phyloP scores from a whole-genome alignment of 2,113 vertebrate genomes.

The Theristicus caerulescens region DNA sequence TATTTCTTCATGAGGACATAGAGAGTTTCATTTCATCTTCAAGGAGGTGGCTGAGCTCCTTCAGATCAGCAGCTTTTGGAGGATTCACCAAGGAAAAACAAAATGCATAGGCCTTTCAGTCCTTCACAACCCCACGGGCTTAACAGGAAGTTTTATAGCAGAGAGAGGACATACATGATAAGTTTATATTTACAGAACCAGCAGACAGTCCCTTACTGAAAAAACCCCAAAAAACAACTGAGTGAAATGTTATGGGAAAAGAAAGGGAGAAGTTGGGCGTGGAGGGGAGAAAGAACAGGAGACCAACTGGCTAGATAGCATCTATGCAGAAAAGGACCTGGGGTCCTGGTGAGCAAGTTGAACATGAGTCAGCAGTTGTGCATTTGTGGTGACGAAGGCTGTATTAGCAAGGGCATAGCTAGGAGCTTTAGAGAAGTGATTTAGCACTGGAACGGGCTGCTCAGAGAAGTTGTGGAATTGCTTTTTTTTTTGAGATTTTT shows the following conservation, averaged over 20 bases:
- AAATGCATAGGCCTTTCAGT: not conserved
- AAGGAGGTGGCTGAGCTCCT: not conserved
- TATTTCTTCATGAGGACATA: not conserved
- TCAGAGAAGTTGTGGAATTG: not conserved
- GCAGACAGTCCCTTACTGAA: not conserved
- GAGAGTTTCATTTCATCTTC: not conserved
- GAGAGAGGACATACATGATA: not conserved
- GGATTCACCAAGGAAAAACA: not conserved
- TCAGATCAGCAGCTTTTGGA: not conserved
- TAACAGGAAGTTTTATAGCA: not conserved
- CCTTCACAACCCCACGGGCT: not conserved
- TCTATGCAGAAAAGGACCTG: not conserved
- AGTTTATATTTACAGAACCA: not conserved
- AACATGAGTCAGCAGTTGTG: not conserved
- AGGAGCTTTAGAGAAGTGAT: not conserved
- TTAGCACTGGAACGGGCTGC: not conserved
- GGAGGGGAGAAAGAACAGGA: not conserved
- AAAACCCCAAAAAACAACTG: not conserved
- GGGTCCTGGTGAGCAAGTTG: not conserved
- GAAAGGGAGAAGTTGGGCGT: not conserved
- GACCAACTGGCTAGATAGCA: not conserved
- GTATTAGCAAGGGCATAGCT: not conserved
- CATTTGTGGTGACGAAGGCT: not conserved
- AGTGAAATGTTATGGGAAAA: not conserved
- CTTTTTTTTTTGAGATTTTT: not conserved